Evolutionary conservation across 2,797 vertebrate genomes (phyloP).

Genomic region (Channallabes apus): DNA sequence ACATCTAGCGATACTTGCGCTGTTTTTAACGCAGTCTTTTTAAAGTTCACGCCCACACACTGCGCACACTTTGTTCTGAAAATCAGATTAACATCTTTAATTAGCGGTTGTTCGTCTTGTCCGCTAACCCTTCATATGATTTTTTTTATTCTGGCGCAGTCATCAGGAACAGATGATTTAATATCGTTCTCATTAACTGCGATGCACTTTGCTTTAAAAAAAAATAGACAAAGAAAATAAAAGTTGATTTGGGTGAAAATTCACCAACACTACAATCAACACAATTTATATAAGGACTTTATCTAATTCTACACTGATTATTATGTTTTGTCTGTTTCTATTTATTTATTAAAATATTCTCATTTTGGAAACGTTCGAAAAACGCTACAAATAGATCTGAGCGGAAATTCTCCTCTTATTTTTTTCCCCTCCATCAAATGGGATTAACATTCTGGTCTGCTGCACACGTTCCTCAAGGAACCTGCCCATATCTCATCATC

Average conservation of each 20-base stretch:
- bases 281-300: too few species aligned
- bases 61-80: not conserved
- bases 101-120: not conserved
- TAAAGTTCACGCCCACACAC: not conserved
- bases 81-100: not conserved
- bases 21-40: not conserved
- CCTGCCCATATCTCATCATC: not conserved
- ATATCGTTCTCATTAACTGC: not conserved
- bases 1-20: not conserved
- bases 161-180: not conserved
- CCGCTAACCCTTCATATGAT: not conserved
- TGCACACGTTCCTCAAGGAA: not conserved
- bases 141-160: not conserved
- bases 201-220: slow-evolving; percentile 17
- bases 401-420: not conserved
- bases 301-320: not conserved
- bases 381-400: not conserved
- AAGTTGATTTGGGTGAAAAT: slow-evolving; percentile 3
- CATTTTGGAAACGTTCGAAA: not conserved
- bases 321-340: not conserved
- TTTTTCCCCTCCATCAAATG: not conserved
- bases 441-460: not conserved
- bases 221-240: not conserved
- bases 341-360: not conserved
- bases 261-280: not conserved